Evolutionary conservation across 2,797 vertebrate genomes (phyloP), one percentile per base, ranked within the genome.

Genomic region (Notolepis coatsorum): DNA sequence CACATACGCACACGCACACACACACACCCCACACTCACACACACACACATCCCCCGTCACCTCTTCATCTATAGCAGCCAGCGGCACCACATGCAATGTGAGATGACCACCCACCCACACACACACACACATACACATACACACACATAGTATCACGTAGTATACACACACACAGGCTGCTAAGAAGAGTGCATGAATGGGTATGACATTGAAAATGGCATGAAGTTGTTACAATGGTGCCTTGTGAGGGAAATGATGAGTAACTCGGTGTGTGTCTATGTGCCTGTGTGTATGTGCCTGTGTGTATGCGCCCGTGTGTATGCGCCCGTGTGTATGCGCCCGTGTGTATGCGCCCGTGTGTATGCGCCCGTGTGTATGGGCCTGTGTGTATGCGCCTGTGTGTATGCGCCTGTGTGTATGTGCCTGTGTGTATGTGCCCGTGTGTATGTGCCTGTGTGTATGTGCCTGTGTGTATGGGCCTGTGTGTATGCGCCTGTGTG

Each of bases 31-130:
- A 72, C 76, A 73, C 73, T 77, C 74, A 75, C 77, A 80, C 80
- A 74, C 78, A 84, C 77, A 84, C 86, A 88, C 81, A 79, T 84
- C 82, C 76, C 76, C 75, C 76, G 80, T 89, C 82, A 88, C 75
- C 67, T 88, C 84, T 88, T 89, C 75, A 88, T 89, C 88, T 89
- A 88, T 88, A 90, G 87, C 83, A 85, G 81, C 70, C 61, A 33
- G 70, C 77, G 66, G 71, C 48, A 62, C 74, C 73, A 67, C 76
- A 84, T 65, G 78, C 58, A 90, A 89, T 61, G 84, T 35, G 81
- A 90, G 76, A 80, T 38, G 78, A 79, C 82, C 82, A 79, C 85
- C 75, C 85, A 61, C 72, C 52, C 43, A 52, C 46, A 6, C 69
- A 27, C 37, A 21, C 48, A 10, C 49, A 47, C 18, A 4, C 13